Evolutionary conservation across 2,113 vertebrate genomes (phyloP), one percentile per base, ranked within the genome.

Genomic region (Oceanodroma tethys): DNA sequence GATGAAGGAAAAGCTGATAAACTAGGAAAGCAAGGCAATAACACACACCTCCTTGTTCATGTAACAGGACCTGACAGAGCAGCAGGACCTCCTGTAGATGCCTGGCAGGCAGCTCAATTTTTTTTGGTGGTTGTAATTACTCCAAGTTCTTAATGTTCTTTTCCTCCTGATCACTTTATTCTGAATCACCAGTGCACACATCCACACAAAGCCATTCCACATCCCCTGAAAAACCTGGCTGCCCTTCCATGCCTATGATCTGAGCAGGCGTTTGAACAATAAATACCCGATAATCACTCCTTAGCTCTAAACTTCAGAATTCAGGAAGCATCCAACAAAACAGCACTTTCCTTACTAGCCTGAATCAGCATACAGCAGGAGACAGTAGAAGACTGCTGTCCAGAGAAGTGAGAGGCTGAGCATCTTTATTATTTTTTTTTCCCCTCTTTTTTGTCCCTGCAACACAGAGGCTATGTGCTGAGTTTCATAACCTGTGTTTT

Each of bases 141-240:
- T 90, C 53, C 71, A 95, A 83, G 75, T 96, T 66, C 82, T 80
- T 60, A 36, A 76, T 78, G 82, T 91, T 91, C 75, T 83, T 81
- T 72, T 58, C 27, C 16, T 88, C 50, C 53, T 38, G 72, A 81
- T 58, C 80, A 45, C 59, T 95, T 93, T 42, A 92, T 88, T 95
- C 53, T 50, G 45, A 92, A 76, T 19, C 82, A 88, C 40, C 38
- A 3, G 58, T 30, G 79, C 32, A 21, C 47, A 75, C 20, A 88
- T 42, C 58, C 71, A 65, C 65, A 89, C 34, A 81, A 86, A 82
- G 30, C 58, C 43, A 26, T 62, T 82, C 76, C 26, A 32, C 42
- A 45, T 20, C 29, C 30, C 36, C 58, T n/a, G 32, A n/a, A 65
- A 88, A 91, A 70, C 58, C 72, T 76, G 62, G 36, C 59, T 83